Conservation (phyloP, 2,113 vertebrate genomes). For the Poecilia latipinna region DNA sequence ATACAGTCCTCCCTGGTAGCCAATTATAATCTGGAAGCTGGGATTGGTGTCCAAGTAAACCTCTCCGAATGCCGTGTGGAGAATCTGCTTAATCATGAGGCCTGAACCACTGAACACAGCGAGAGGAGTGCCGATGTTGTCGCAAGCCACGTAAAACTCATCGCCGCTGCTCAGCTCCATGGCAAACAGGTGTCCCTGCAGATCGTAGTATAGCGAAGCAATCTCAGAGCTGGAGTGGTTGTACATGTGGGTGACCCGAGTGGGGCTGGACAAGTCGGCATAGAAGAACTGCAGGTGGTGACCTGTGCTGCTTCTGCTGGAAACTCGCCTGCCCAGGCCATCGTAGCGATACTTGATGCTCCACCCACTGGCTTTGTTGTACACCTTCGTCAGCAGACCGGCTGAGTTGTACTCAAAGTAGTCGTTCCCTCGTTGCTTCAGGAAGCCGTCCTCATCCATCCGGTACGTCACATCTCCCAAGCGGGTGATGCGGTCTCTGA, state of each 20-base stretch:
- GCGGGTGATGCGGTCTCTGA: conserved; percentile 92
- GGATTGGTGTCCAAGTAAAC: conserved; percentile 98
- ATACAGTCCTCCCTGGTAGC: conserved; percentile 95
- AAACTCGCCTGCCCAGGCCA: conserved; percentile 93
- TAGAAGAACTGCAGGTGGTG: conserved; percentile 99
- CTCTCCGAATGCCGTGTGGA: conserved; percentile 96
- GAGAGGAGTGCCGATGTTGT: conserved; percentile 95
- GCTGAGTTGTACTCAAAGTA: conserved; percentile 96
- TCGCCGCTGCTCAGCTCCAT: conserved; percentile 97
- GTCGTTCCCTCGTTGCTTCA: conserved; percentile 92
- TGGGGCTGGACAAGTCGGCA: conserved; percentile 92
- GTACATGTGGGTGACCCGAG: conserved; percentile 96
- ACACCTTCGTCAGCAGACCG: conserved; percentile 90
- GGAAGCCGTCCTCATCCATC: conserved; percentile 96
- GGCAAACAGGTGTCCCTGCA: conserved; percentile 96
- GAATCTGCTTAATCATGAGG: conserved; percentile 96
- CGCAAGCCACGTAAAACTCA: conserved; percentile 96
- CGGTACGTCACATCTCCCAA: conserved; percentile 93
- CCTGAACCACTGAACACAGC: conserved; percentile 96
- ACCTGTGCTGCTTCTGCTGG: conserved; percentile 87
- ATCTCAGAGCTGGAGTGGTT: conserved; percentile 98
- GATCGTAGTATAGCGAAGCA: conserved; percentile 96
- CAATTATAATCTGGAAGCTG: conserved; percentile 91
- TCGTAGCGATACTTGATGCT: conserved; percentile 94
- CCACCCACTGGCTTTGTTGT: conserved; percentile 91